These are phyloP conservation scores for Vulpes lagopus DNA, from an alignment of 2,113 vertebrate species.

Conservation along the genomic window DNA sequence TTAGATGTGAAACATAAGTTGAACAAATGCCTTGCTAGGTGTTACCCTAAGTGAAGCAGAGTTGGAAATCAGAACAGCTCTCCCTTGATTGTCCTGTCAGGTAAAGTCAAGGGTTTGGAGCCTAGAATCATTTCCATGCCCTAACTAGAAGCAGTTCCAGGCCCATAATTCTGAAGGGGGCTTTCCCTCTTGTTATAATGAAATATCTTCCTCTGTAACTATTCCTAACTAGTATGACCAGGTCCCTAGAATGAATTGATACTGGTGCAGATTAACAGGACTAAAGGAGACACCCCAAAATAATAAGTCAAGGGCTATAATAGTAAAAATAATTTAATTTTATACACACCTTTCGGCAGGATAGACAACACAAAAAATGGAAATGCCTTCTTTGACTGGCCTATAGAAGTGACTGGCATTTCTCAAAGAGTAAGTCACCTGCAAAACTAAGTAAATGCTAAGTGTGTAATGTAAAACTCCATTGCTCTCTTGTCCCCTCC, in stretches of 20 bases:
- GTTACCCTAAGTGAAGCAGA: neutral
- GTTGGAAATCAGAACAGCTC: neutral
- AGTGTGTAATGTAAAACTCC: neutral
- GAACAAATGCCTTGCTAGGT: neutral
- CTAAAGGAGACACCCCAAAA: neutral
- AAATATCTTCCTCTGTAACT: neutral
- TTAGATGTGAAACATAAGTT: neutral
- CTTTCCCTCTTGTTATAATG: neutral
- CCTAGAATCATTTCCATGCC: neutral
- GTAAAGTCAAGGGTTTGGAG: neutral
- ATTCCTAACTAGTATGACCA: neutral
- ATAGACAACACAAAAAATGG: neutral
- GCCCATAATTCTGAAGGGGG: neutral
- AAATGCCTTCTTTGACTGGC: neutral
- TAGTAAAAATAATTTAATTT: slow-evolving; percentile 20
- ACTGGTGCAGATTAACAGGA: neutral
- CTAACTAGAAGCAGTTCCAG: neutral
- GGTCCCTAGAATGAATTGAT: neutral
- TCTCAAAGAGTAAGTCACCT: neutral
- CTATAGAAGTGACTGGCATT: neutral
- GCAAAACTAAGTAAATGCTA: neutral
- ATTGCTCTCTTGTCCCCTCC: neutral
- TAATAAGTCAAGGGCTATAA: neutral
- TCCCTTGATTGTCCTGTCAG: neutral
- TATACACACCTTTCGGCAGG: neutral